Conservation (phyloP, 2,113 vertebrate genomes). For the Rhizomys pruinosus region DNA sequence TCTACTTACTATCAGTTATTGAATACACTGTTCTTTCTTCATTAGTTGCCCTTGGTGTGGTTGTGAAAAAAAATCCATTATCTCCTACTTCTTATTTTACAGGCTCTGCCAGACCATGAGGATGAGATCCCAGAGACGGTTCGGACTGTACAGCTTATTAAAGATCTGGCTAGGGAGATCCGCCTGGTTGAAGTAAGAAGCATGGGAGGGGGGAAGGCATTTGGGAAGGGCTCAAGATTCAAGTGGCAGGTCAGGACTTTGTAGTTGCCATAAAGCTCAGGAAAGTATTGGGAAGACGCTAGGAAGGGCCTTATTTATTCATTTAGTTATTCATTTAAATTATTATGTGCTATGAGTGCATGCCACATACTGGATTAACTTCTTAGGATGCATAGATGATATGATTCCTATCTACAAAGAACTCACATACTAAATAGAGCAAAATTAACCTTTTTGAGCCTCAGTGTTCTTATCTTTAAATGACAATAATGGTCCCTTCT, state of each 20-base stretch:
- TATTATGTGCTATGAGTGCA: not conserved
- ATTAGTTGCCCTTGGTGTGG: conserved; percentile 39
- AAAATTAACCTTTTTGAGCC: conserved; percentile 43
- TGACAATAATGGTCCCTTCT: conserved; percentile 46
- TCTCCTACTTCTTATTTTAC: conserved; percentile 61
- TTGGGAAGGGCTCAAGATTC: conserved; percentile 42
- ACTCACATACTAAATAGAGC: not conserved
- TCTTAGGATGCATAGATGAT: conserved; percentile 41
- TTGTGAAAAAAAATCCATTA: conserved; percentile 48
- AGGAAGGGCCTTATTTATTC: conserved; percentile 26
- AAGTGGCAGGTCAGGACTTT: conserved; percentile 54
- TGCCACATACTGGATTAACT: conserved; percentile 18
- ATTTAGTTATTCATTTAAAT: conserved; percentile 52
- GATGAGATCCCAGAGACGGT: conserved; percentile 94
- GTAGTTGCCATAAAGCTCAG: conserved; percentile 18
- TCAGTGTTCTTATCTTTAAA: conserved; percentile 62
- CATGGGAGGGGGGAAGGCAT: conserved; percentile 16
- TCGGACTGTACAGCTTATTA: conserved; percentile 92
- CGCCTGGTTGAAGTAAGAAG: conserved; percentile 92
- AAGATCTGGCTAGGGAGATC: conserved; percentile 95
- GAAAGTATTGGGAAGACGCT: conserved; percentile 24
- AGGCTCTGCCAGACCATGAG: conserved; percentile 93
- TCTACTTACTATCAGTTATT: conserved; percentile 11
- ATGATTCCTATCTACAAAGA: conserved; percentile 34
- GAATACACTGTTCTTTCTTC: conserved; percentile 5